phyloP scores from a whole-genome alignment of 2,113 vertebrate genomes.

The Silurus meridionalis region DNA sequence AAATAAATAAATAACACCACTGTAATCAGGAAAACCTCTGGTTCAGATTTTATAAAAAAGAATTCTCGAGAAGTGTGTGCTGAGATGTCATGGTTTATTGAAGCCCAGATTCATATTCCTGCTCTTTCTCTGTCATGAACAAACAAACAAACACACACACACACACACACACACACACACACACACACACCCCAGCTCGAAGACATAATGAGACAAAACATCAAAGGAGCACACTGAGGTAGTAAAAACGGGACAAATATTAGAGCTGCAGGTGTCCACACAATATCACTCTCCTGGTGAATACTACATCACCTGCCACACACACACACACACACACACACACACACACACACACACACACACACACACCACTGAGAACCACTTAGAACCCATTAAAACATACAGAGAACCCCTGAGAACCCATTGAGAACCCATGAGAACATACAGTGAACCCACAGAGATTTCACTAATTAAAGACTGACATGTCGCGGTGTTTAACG shows the following conservation, averaged over 20 bases:
- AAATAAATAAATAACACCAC: too few relatives aligned
- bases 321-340: background rate
- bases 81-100: background rate
- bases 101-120: background rate
- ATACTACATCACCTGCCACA: background rate
- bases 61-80: background rate
- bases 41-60: background rate
- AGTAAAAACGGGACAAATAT: conserved; percentile 37
- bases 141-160: background rate
- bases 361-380: background rate
- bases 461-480: too few relatives aligned
- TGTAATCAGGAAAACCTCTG: too few relatives aligned
- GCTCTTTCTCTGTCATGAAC: background rate
- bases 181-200: background rate
- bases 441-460: too few relatives aligned
- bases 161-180: background rate
- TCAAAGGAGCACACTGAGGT: conserved; percentile 49
- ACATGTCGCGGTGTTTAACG: too few relatives aligned
- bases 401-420: too few relatives aligned
- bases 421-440: too few relatives aligned
- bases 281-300: conserved; percentile 38
- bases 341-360: background rate
- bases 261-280: conserved; percentile 54
- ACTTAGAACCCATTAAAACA: too few relatives aligned
- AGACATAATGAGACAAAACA: conserved; percentile 44